A percentile compares a stretch with the other conserved stretches of the same genome.
These are phyloP conservation scores for Threskiornis aethiopicus DNA, from an alignment of 2,797 vertebrate genomes.

Conservation along the genomic window DNA sequence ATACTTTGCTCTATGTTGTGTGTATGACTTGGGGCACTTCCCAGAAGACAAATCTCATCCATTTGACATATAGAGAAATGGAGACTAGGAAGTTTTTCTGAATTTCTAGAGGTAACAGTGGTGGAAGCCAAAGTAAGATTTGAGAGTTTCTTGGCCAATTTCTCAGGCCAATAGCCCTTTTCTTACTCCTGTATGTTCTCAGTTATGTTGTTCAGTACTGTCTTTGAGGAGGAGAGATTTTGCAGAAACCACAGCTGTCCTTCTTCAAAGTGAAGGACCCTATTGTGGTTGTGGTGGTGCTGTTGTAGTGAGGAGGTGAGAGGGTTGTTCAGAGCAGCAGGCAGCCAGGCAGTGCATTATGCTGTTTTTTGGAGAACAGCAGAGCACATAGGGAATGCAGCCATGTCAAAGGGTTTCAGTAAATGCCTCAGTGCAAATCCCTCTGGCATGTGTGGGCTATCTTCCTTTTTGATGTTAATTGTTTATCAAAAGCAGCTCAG, in stretches of 20 bases:
- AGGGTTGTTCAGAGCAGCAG: not conserved
- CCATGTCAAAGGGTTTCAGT: not conserved
- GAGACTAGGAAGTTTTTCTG: not conserved
- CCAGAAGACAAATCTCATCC: not conserved
- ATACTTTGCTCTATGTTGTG: not conserved
- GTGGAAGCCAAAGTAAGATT: not conserved
- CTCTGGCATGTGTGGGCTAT: not conserved
- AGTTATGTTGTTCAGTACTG: not conserved
- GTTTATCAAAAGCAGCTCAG: not conserved
- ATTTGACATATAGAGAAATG: not conserved
- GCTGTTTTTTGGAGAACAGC: not conserved
- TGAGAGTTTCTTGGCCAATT: not conserved
- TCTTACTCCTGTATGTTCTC: not conserved
- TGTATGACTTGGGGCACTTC: fast-evolving
- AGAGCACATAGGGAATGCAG: not conserved
- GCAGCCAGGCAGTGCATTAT: not conserved
- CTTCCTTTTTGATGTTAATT: not conserved
- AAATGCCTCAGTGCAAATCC: not conserved
- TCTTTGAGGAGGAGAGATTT: not conserved
- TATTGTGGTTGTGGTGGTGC: not conserved
- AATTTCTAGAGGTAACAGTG: not conserved
- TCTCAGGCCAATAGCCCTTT: not conserved
- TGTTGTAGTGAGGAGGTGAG: not conserved
- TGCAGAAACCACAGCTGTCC: not conserved
- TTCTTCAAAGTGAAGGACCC: not conserved